These are phyloP conservation scores for Carpatolechia fugitivella DNA, from an alignment of 2,888 invertebrate species.

Conservation along the genomic window DNA sequence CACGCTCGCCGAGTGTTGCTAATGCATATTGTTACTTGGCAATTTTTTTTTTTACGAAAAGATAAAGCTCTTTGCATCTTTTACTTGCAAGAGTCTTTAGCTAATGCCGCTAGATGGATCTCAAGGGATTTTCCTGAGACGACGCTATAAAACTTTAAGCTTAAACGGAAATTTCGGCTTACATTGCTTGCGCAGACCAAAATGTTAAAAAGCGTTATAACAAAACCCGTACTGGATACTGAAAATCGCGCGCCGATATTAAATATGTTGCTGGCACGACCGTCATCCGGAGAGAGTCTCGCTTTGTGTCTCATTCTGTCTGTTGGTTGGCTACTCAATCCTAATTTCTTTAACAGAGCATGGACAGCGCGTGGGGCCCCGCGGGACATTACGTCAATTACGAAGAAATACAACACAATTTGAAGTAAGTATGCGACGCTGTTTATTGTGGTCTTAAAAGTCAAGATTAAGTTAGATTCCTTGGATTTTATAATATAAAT, in stretches of 20 bases:
- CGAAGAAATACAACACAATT: constrained; percentile 90
- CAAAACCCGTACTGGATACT: too few relatives aligned
- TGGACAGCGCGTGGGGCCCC: constrained; percentile 75
- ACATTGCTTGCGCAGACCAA: too few relatives aligned
- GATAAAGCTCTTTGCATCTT: too few relatives aligned
- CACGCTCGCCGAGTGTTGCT: too few relatives aligned
- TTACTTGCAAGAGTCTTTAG: background rate
- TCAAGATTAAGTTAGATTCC: background rate
- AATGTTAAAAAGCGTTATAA: too few relatives aligned
- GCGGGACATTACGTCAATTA: constrained; percentile 89
- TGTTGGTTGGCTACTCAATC: background rate
- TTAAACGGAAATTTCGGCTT: background rate
- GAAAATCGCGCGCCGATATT: too few relatives aligned
- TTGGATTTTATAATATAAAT: too few relatives aligned
- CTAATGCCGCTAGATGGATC: background rate
- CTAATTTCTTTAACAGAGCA: constrained; percentile 42
- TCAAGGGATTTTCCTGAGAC: background rate
- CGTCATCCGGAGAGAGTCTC: background rate
- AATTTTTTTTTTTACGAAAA: too few relatives aligned
- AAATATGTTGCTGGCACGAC: background rate
- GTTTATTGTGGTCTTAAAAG: background rate
- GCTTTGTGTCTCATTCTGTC: too few relatives aligned
- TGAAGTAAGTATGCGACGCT: constrained; percentile 80
- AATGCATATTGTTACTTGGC: too few relatives aligned
- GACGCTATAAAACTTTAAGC: background rate